Evolutionary conservation across 2,113 vertebrate species (phyloP).

Genomic region (Pogonocichla stellata): DNA sequence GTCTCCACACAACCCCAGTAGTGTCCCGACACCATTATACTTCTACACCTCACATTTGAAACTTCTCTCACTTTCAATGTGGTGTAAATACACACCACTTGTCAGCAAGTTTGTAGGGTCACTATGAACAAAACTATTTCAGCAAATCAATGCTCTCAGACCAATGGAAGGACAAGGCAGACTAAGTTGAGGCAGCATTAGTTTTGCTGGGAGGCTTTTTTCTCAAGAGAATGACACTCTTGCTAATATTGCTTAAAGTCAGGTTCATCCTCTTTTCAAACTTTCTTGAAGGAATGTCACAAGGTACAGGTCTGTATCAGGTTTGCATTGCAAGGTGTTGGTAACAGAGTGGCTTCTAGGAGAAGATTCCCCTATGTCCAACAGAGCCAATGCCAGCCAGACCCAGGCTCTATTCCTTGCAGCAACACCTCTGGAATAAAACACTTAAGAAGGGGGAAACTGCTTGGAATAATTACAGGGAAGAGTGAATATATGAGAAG

Average conservation of each 20-base stretch:
- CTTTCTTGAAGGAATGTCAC: neutral
- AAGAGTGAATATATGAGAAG: fast-evolving
- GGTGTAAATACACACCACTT: neutral
- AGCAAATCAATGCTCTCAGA: neutral
- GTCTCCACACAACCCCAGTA: neutral
- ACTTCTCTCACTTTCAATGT: neutral
- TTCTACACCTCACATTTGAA: neutral
- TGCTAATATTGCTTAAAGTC: neutral
- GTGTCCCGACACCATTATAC: neutral
- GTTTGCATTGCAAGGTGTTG: neutral
- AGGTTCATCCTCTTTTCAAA: neutral
- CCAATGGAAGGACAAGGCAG: neutral
- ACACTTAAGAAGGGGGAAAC: neutral
- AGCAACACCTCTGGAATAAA: neutral
- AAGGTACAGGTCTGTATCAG: neutral
- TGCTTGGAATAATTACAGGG: neutral
- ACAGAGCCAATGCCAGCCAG: neutral
- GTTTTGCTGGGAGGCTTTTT: neutral
- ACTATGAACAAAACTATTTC: neutral
- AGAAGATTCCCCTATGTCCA: neutral
- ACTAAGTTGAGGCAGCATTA: neutral
- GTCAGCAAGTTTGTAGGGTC: neutral
- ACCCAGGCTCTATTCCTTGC: neutral
- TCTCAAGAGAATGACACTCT: neutral
- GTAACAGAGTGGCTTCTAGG: fast-evolving